Percentiles rank a stretch among this genome's conserved stretches.
phyloP scores from a whole-genome alignment of 2,888 invertebrate species.

The Herminia tarsipennalis region DNA sequence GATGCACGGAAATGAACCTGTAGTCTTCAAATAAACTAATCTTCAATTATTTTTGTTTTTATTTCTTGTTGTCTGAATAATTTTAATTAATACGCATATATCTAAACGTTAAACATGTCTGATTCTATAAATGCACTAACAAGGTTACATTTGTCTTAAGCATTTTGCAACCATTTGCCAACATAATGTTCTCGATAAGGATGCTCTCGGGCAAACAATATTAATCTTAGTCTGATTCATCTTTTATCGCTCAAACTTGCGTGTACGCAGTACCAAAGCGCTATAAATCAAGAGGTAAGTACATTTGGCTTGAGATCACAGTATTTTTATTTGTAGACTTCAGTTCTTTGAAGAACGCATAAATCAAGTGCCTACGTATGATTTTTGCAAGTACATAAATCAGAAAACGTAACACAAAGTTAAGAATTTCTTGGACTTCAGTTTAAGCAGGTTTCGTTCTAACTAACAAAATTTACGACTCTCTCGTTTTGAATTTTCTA shows the following conservation, averaged over 20 bases:
- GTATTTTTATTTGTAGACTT: constrained; percentile 30
- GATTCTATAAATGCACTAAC: neutral
- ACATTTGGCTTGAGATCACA: constrained; percentile 48
- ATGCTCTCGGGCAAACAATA: constrained; percentile 62
- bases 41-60: too few species aligned
- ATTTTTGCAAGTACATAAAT: constrained; percentile 23
- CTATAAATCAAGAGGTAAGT: constrained; percentile 67
- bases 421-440: constrained; percentile 6
- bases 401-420: constrained; percentile 8
- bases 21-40: too few species aligned
- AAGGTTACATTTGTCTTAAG: constrained; percentile 45
- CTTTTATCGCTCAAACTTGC: constrained; percentile 75
- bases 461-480: constrained; percentile 4
- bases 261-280: constrained; percentile 56
- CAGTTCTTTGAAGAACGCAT: constrained; percentile 23
- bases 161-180: constrained; percentile 67
- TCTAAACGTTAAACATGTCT: neutral
- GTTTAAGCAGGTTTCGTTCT: neutral
- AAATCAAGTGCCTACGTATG: constrained; percentile 24
- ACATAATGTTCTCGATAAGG: constrained; percentile 69
- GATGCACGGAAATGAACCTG: too few species aligned
- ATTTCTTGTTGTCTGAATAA: too few species aligned
- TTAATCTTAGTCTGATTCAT: constrained; percentile 73
- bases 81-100: too few species aligned
- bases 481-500: neutral